Percentiles rank a stretch among this genome's conserved stretches.
Conservation (phyloP, 2,888 invertebrate species). For the Hyposoter didymator region DNA sequence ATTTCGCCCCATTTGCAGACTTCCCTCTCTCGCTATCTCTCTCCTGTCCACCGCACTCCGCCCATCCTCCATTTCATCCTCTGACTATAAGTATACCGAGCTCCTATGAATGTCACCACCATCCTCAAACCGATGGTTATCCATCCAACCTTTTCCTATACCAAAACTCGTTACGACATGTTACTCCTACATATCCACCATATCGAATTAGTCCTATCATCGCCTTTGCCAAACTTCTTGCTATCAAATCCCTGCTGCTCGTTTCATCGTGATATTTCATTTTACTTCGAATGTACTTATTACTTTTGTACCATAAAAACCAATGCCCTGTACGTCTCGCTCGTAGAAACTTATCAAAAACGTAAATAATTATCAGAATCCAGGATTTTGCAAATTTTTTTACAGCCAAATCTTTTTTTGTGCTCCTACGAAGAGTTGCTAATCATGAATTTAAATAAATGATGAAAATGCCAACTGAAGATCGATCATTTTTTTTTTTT, state of each 20-base stretch:
- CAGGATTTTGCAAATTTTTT: background rate
- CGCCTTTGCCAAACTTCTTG: slow-evolving; percentile 44
- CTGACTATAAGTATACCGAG: background rate
- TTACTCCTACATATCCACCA: slow-evolving; percentile 25
- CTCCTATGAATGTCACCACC: slow-evolving; percentile 28
- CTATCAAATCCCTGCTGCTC: background rate
- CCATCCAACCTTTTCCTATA: slow-evolving; percentile 43
- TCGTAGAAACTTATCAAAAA: background rate
- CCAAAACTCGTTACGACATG: slow-evolving; percentile 41
- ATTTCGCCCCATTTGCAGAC: slow-evolving; percentile 76
- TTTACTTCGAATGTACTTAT: background rate
- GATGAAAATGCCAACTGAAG: too few species aligned
- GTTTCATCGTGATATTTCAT: background rate
- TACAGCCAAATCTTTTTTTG: background rate
- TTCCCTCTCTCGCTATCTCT: background rate
- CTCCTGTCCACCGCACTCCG: slow-evolving; percentile 43
- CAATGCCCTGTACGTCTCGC: background rate
- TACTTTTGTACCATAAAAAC: background rate
- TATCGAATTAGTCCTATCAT: slow-evolving; percentile 52
- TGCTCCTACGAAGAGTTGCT: too few species aligned
- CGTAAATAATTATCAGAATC: background rate
- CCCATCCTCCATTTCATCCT: slow-evolving; percentile 31
- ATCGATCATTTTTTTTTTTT: too few species aligned
- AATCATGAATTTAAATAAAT: too few species aligned
- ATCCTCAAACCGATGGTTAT: slow-evolving; percentile 53